Percentiles rank a stretch among this genome's conserved stretches.
These are phyloP conservation scores for Nineta flava DNA, from an alignment of 2,888 invertebrate genomes.

Conservation along the genomic window DNA sequence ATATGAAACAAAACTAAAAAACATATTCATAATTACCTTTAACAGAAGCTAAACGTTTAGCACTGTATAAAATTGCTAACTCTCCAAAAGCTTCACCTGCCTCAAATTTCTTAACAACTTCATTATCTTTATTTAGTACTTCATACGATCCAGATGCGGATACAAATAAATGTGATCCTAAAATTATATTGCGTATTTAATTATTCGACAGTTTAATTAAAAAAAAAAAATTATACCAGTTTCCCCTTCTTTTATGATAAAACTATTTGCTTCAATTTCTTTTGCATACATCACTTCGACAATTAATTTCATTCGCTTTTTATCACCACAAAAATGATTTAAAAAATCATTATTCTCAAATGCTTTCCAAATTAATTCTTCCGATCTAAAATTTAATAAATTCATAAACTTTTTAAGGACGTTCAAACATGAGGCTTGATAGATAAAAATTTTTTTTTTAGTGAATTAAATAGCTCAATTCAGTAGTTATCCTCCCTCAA, in stretches of 20 bases:
- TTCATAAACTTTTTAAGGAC: no score
- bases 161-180: constrained; percentile 69
- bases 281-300: constrained; percentile 24
- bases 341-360: constrained; percentile 24
- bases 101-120: constrained; percentile 61
- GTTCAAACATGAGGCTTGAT: no score
- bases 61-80: constrained; percentile 85
- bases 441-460: no score
- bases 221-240: constrained; percentile 16
- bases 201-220: neutral
- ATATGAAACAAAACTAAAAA: no score
- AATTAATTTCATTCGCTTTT: constrained; percentile 17
- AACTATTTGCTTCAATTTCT: constrained; percentile 18
- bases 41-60: constrained; percentile 77
- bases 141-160: constrained; percentile 76
- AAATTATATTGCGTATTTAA: neutral
- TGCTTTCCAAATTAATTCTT: constrained; percentile 20
- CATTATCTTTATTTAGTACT: constrained; percentile 65
- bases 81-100: constrained; percentile 80
- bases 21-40: constrained; percentile 37
- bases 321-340: constrained; percentile 18
- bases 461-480: no score
- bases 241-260: constrained; percentile 24
- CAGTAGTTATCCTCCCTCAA: no score
- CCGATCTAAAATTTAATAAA: constrained; percentile 18